Conservation (phyloP, 2,888 invertebrate species). For the Julus scanicus region DNA sequence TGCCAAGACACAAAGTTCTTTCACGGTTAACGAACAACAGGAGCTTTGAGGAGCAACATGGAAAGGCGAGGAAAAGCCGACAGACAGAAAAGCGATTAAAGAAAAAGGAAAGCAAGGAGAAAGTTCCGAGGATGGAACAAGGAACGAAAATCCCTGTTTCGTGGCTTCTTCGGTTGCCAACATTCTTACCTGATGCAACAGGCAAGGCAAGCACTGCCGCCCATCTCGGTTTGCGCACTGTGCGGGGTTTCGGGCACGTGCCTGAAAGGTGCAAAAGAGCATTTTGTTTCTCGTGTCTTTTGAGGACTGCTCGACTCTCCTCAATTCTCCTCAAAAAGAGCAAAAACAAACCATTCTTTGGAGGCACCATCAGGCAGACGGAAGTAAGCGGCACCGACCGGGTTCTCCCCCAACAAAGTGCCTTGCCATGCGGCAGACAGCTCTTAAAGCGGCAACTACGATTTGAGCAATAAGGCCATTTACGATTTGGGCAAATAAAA, state of each 20-base stretch:
- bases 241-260: conserved; percentile 29
- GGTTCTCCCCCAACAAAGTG: neutral
- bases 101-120: neutral
- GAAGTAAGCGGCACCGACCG: neutral
- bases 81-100: neutral
- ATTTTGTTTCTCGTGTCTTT: conserved; percentile 24
- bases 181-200: conserved; percentile 35
- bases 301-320: neutral
- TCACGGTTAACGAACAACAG: neutral
- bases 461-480: conserved; percentile 49
- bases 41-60: neutral
- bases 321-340: conserved; percentile 23
- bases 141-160: neutral
- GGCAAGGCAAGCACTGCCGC: conserved; percentile 37
- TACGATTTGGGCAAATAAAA: conserved; percentile 40
- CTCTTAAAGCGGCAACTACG: conserved; percentile 45
- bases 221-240: conserved; percentile 35
- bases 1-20: no score
- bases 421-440: conserved; percentile 25
- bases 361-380: conserved; percentile 43
- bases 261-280: conserved; percentile 48
- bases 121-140: neutral
- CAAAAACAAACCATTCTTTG: conserved; percentile 50
- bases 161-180: neutral
- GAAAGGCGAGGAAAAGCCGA: neutral